These are phyloP conservation scores for Rhinoraja longicauda DNA, from an alignment of 2,797 vertebrate genomes.

Conservation along the genomic window DNA sequence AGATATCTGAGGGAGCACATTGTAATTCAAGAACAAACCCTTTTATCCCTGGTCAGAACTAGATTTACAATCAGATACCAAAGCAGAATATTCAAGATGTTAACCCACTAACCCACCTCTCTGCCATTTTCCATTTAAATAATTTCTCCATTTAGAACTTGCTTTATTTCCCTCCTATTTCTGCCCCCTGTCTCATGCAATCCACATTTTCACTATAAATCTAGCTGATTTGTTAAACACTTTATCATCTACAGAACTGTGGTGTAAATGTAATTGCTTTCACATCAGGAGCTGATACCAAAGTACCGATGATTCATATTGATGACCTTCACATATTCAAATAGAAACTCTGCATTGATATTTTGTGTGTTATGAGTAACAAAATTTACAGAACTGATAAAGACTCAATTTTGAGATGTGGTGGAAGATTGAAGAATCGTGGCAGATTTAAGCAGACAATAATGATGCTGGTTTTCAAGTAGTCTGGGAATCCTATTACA, in stretches of 20 bases:
- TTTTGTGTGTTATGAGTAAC: not conserved
- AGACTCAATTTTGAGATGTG: not conserved
- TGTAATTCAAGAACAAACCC: not conserved
- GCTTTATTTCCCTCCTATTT: not conserved
- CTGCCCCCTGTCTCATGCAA: not conserved
- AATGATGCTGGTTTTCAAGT: not conserved
- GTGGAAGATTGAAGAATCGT: not conserved
- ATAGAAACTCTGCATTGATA: not conserved
- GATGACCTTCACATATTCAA: not conserved
- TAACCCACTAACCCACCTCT: not conserved
- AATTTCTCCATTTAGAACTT: not conserved
- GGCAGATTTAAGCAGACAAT: not conserved
- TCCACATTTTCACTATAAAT: not conserved
- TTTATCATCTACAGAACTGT: not conserved
- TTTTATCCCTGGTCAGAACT: not conserved
- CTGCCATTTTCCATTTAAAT: not conserved
- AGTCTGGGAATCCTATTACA: not conserved
- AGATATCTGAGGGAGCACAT: not conserved
- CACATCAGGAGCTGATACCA: not conserved
- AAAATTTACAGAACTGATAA: not conserved
- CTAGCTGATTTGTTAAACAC: not conserved
- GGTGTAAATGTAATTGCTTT: not conserved
- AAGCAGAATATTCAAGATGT: not conserved
- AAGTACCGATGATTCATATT: not conserved
- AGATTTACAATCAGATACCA: not conserved